A percentile compares a stretch with the other conserved stretches of the same genome.
These are phyloP conservation scores for Alethe castanea DNA, from an alignment of 2,113 vertebrate genomes.

Conservation along the genomic window DNA sequence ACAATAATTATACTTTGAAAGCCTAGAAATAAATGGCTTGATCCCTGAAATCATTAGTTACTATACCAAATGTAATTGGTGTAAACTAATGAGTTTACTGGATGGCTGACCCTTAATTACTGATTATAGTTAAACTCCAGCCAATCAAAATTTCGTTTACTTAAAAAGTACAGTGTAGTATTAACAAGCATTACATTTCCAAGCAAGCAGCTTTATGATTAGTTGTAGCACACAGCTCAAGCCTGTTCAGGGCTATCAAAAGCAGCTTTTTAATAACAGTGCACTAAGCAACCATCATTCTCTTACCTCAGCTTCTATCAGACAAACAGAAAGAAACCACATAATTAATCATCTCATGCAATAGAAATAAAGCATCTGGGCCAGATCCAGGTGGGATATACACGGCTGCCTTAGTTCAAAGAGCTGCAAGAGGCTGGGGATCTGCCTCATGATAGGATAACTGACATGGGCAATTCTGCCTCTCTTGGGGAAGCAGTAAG, in stretches of 20 bases:
- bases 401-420: not conserved
- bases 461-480: not conserved
- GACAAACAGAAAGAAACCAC: slow-evolving; percentile 69
- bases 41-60: slow-evolving; percentile 81
- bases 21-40: slow-evolving; percentile 81
- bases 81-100: slow-evolving; percentile 83
- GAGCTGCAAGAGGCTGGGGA: not conserved
- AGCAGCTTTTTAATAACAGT: slow-evolving; percentile 72
- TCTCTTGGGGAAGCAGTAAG: not conserved
- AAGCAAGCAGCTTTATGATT: slow-evolving; percentile 78
- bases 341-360: slow-evolving; percentile 63
- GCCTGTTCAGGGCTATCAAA: slow-evolving; percentile 73
- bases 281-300: slow-evolving; percentile 64
- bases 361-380: slow-evolving; percentile 51
- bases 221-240: slow-evolving; percentile 67
- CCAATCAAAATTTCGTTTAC: slow-evolving; percentile 78
- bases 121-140: slow-evolving; percentile 79
- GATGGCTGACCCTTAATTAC: slow-evolving; percentile 81
- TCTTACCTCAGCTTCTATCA: slow-evolving; percentile 61
- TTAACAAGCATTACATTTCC: slow-evolving; percentile 74
- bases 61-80: slow-evolving; percentile 82
- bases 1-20: slow-evolving; percentile 84
- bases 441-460: not conserved
- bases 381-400: slow-evolving; percentile 7
- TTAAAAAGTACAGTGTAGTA: slow-evolving; percentile 73